Conservation (phyloP, 1,140 invertebrate species). For the Zaprionus africanus region DNA sequence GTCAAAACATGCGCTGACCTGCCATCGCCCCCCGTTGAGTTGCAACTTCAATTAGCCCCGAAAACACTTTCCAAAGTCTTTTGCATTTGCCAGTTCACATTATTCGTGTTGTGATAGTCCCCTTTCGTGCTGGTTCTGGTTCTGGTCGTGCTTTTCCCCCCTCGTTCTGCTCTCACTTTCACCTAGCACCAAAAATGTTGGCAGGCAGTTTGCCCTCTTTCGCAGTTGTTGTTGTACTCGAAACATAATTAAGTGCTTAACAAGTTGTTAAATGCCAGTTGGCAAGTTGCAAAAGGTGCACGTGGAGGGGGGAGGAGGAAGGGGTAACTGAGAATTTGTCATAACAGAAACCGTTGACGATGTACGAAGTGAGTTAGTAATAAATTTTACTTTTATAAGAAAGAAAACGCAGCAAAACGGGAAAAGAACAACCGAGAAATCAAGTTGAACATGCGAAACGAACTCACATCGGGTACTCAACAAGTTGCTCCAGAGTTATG, state of each 20-base stretch:
- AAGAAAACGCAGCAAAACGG: slow-evolving; percentile 24
- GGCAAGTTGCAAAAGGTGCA: background rate
- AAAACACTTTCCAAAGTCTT: slow-evolving; percentile 77
- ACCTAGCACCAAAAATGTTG: slow-evolving; percentile 32
- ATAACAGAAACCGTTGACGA: slow-evolving; percentile 66
- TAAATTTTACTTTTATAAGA: slow-evolving; percentile 80
- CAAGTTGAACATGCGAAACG: slow-evolving; percentile 53
- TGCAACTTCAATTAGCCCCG: slow-evolving; percentile 72
- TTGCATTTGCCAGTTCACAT: slow-evolving; percentile 72
- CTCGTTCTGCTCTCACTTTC: slow-evolving; percentile 42
- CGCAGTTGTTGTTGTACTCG: slow-evolving; percentile 58
- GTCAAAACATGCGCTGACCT: slow-evolving; percentile 25
- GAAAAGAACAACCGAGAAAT: slow-evolving; percentile 69
- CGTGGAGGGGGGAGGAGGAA: background rate
- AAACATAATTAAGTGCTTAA: slow-evolving; percentile 81
- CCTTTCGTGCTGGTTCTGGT: slow-evolving; percentile 42
- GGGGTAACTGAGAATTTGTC: slow-evolving; percentile 56
- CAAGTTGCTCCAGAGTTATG: slow-evolving; percentile 52
- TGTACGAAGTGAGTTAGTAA: slow-evolving; percentile 66
- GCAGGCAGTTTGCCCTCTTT: slow-evolving; percentile 17
- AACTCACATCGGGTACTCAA: slow-evolving; percentile 67
- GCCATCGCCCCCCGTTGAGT: background rate
- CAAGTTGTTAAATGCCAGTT: slow-evolving; percentile 69
- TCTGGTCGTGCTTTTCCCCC: slow-evolving; percentile 9
- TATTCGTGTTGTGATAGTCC: slow-evolving; percentile 77